Evolutionary conservation across 2,797 vertebrate genomes (phyloP).

Genomic region (Syndactyla subalaris): DNA sequence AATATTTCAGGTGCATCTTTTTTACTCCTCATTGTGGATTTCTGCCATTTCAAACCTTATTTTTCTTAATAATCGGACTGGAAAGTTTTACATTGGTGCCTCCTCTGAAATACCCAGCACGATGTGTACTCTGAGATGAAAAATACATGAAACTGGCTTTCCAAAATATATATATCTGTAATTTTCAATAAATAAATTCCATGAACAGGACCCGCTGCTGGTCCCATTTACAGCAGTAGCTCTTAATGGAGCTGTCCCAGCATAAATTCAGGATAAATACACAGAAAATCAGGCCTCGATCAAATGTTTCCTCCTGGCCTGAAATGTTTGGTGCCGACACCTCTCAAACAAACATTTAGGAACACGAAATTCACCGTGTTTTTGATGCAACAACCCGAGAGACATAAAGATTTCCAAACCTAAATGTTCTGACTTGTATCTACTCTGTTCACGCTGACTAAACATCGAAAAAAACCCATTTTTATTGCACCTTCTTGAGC

Average conservation of each 20-base stretch:
- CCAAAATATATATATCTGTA: not conserved
- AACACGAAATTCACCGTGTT: rapidly evolving
- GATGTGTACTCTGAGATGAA: rapidly evolving
- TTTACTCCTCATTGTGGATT: not conserved
- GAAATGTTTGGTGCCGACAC: not conserved
- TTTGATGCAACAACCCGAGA: not conserved
- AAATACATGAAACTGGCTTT: not conserved
- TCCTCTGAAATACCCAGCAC: not conserved
- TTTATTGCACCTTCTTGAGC: not conserved
- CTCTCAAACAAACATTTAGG: not conserved
- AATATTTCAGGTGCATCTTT: not conserved
- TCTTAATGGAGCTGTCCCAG: not conserved
- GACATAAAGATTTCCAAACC: not conserved
- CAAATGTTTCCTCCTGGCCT: not conserved
- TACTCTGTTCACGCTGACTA: not conserved
- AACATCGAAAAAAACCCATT: rapidly evolving
- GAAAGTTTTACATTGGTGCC: not conserved
- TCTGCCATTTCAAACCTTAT: rapidly evolving
- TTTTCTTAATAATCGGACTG: not conserved
- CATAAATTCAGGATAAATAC: not conserved
- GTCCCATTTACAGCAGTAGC: not conserved
- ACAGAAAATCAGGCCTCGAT: not conserved
- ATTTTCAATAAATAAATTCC: not conserved
- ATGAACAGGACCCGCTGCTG: rapidly evolving
- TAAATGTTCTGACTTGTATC: not conserved